Base-by-base conservation (phyloP, 2,113 vertebrate species). In the Eptatretus burgeri region DNA sequence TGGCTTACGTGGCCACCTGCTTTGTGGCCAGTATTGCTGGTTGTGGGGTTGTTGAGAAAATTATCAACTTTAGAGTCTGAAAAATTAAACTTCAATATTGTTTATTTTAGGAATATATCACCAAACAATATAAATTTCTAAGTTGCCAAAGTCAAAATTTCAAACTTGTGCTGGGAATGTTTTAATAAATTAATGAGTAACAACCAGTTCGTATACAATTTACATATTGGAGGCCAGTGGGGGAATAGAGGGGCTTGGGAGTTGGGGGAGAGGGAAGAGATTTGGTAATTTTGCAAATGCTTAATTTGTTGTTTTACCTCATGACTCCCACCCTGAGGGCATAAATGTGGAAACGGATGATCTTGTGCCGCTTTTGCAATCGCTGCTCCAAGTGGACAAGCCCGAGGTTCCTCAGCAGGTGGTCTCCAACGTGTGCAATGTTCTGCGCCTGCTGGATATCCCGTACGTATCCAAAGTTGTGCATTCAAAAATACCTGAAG, bases 361-460 rank as follows among this genome's bases (percentile, higher is more conserved):
- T 2, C 62, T 89, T 63, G 71, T 75, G 62, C 53, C 16, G 0
- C 67, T 69, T 60, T 73, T 98, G 65, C 70, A 74, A 62, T 11
- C 70, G 2, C 69, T 79, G 64, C 71, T 73, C 11, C 68, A 76
- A 56, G 56, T 68, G 2, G 70, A 76, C 11, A 67, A 60, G 5
- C 68, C 80, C 1, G 68, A 76, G 7, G 79, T 72, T 9, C 76
- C 78, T 0, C 71, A 74, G 1, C 76, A 78, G 14, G 75, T 93
- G 1, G 73, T 77, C 16, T 78, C 82, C 68, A 75, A 78, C 7
- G 93, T 84, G 75, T 98, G 91, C 86, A 80, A 81, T 1, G 76
- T 77, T 66, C 78, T 96, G 81, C 79, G 69, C 66, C 74, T 75
- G 66, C 78, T 93, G 13, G 79, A 81, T 5, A 62, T 86, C 64